Evolutionary conservation across 2,797 vertebrate species (phyloP), one percentile per base, ranked within the genome.

Genomic region (Furcifer pardalis): DNA sequence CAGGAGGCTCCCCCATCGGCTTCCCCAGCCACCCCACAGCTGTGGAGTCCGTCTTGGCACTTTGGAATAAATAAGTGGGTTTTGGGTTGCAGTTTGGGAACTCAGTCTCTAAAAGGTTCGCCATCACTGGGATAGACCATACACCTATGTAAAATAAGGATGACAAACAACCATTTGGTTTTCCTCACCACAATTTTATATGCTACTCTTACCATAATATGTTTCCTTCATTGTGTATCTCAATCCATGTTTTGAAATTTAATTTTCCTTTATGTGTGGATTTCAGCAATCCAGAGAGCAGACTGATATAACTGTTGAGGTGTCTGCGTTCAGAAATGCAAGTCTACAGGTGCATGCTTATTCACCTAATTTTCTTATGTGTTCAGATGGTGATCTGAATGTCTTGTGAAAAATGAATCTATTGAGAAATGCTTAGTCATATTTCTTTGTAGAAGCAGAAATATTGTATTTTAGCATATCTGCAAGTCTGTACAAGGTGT

Each of bases 381-480:
- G 27, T 81, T 65, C 15, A 71, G 21, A 69, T 37, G n/a, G 6
- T 81, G 62, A 65, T n/a, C 73, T 77, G 32, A 82, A 79, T 79
- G 32, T 82, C 68, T 62, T 73, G 84, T 2, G 84, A 77, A 66
- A 83, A 91, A 78, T 15, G 72, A 65, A 13, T 66, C 44, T 40
- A 46, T 63, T 2, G 3, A 62, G 82, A 87, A 84, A 88, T 89
- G 84, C 79, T 87, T 82, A 81, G 60, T 83, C 49, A 80, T 71
- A 87, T n/a, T 17, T 88, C 62, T 77, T 62, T 85, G 84, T 19
- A 19, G 52, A 81, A 88, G 84, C 35, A 89, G 75, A 85, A 91
- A 59, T 13, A 32, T 21, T 56, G 15, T 56, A 56, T 56, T 56
- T 5, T 19, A 56, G 52, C 52, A 56, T 19, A 56, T 15, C 52